Base-by-base conservation (phyloP, 2,888 invertebrate species). In the Drosophila meridiana region DNA sequence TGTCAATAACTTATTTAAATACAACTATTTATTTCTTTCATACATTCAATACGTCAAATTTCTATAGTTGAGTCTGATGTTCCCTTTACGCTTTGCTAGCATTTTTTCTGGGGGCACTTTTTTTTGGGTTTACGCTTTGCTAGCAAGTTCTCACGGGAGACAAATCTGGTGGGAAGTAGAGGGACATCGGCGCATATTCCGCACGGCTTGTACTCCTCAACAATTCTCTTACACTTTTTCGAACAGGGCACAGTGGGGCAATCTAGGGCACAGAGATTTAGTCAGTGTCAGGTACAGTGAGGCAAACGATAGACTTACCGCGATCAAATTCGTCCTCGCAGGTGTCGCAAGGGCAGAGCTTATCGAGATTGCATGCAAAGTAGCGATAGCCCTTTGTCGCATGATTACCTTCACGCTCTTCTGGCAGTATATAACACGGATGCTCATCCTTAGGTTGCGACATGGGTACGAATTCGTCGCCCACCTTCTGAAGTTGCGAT, bases 291-390 rank as follows among this genome's bases (percentile, higher is more conserved):
- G 42, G 32, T 14, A 34, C 7, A 11, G 8, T 6, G 9, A 0
- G 28, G 20, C 36, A 9, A 11, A 32, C n/a, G 2, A 1, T 36
- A 0, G 9, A 69, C 83, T 71, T 65, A 92, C 92, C 76, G 64
- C 89, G 32, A 43, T 82, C 88, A 32, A 81, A 87, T 6, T 90
- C 89, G 55, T 92, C 91, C 62, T 92, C 90, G 28, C 91, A 89
- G n/a, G 72, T 73, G n/a, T 79, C 88, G 48, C 81, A 89, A 13
- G 89, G 85, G 42, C 85, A 88, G 4, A 82, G 48, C 60, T 85
- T 91, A 26, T 88, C 88, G 8, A 80, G 64, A 63, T 91, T 92
- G 52, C 85, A 89, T 40, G 85, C 81, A 74, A 91, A 92, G 62
- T 89, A 92, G 0, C 91, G 86, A 11, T 82, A 78, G 36, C 87